Evolutionary conservation across 1,140 invertebrate species (phyloP).

Genomic region (Globodera ellingtonae): DNA sequence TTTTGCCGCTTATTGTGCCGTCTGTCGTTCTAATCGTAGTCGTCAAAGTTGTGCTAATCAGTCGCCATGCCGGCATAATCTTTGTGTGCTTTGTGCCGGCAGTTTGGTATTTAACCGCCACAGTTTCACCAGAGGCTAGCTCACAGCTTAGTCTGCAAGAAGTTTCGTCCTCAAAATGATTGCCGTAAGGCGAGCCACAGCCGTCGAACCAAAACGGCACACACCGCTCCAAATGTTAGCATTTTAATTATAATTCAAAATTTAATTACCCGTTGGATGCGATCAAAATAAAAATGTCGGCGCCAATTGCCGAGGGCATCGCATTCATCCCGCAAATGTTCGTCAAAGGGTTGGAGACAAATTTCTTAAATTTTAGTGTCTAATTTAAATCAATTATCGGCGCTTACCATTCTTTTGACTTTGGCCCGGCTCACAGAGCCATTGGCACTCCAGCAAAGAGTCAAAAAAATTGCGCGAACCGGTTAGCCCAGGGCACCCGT

Average conservation of each 20-base stretch:
- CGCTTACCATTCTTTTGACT: background rate
- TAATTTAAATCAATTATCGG: background rate
- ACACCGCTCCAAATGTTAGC: conserved; percentile 43
- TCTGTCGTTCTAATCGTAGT: background rate
- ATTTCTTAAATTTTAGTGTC: background rate
- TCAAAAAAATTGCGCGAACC: conserved; percentile 27
- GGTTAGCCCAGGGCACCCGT: conserved; percentile 20
- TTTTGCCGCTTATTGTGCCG: background rate
- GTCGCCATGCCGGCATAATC: background rate
- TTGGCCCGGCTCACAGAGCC: conserved; percentile 13
- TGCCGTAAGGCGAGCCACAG: conserved; percentile 22
- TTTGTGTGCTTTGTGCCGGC: background rate
- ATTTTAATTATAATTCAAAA: background rate
- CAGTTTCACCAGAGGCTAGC: background rate
- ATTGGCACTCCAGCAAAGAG: conserved; percentile 14
- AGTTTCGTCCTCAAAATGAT: conserved; percentile 7
- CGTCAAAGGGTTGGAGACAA: conserved; percentile 58
- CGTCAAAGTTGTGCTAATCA: background rate
- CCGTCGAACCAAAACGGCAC: conserved; percentile 51
- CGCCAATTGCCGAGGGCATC: conserved; percentile 56
- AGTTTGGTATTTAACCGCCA: background rate
- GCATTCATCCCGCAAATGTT: conserved; percentile 62
- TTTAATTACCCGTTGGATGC: conserved; percentile 43
- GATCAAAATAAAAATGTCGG: conserved; percentile 62
- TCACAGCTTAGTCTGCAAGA: background rate